These are phyloP conservation scores for Morone saxatilis DNA, from an alignment of 2,113 vertebrate species.

Conservation along the genomic window DNA sequence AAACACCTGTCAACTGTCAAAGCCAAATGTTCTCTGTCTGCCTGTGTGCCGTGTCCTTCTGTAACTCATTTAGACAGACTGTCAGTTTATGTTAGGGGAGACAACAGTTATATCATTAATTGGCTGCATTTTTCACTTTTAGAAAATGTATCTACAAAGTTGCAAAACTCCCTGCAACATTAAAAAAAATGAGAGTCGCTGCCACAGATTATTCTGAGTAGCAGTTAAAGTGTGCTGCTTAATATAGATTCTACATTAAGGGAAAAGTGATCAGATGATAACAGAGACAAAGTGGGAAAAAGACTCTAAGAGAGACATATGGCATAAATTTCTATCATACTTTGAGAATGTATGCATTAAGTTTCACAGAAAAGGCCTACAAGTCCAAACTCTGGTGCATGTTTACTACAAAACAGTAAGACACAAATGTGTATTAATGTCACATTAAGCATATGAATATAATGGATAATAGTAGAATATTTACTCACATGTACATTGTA, in stretches of 20 bases:
- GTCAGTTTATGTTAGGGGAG: slow-evolving; percentile 18
- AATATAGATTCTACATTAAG: slow-evolving; percentile 9
- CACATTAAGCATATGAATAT: too few relatives aligned
- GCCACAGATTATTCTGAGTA: background rate
- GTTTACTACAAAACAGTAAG: too few relatives aligned
- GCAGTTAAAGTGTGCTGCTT: background rate
- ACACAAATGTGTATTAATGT: too few relatives aligned
- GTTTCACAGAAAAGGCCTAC: background rate
- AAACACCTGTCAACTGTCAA: slow-evolving; percentile 7
- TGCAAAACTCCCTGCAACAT: background rate
- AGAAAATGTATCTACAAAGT: slow-evolving; percentile 16
- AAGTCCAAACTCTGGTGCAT: background rate
- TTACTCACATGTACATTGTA: too few relatives aligned
- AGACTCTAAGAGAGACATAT: background rate
- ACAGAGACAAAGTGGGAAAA: background rate
- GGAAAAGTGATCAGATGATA: slow-evolving; percentile 4
- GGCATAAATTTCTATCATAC: too few relatives aligned
- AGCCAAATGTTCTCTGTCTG: background rate
- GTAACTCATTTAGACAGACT: slow-evolving; percentile 14
- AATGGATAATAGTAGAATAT: too few relatives aligned
- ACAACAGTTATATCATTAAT: background rate
- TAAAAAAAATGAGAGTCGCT: slow-evolving; percentile 4
- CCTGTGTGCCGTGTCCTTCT: background rate
- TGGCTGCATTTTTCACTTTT: slow-evolving; percentile 15
- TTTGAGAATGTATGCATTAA: background rate